Conservation (phyloP, 1,140 invertebrate species). For the Atta texana region DNA sequence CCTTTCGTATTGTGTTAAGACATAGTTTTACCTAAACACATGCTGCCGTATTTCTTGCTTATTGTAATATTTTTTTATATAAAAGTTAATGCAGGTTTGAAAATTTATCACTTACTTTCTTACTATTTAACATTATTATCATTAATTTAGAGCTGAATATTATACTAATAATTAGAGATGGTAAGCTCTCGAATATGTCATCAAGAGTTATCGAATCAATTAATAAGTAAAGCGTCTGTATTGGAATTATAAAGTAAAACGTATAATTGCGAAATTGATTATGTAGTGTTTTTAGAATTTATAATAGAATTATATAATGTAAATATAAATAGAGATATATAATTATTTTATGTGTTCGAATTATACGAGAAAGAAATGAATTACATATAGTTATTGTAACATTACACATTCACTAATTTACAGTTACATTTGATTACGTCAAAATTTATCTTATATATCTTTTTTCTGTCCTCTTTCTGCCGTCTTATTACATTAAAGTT, state of each 20-base stretch:
- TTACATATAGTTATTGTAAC: too few species aligned
- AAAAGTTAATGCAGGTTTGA: neutral
- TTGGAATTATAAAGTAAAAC: neutral
- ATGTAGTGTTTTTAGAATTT: neutral
- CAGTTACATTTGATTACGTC: too few species aligned
- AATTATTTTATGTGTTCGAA: too few species aligned
- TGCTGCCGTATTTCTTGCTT: neutral
- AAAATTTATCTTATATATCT: too few species aligned
- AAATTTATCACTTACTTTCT: neutral
- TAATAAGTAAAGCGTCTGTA: neutral
- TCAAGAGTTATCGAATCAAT: neutral
- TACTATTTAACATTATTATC: neutral
- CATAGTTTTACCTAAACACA: conserved; percentile 22
- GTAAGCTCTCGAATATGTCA: neutral
- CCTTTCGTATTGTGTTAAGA: neutral
- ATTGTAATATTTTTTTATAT: neutral
- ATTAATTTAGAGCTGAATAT: neutral
- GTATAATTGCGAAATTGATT: neutral
- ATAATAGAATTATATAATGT: neutral
- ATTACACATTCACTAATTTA: too few species aligned
- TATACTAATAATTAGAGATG: neutral
- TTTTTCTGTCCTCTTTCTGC: too few species aligned
- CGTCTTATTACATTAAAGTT: too few species aligned
- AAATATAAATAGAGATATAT: too few species aligned
- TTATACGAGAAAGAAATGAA: too few species aligned